Evolutionary conservation across 2,797 vertebrate genomes (phyloP), one percentile per base, ranked within the genome.

Genomic region (Nothura maculosa): DNA sequence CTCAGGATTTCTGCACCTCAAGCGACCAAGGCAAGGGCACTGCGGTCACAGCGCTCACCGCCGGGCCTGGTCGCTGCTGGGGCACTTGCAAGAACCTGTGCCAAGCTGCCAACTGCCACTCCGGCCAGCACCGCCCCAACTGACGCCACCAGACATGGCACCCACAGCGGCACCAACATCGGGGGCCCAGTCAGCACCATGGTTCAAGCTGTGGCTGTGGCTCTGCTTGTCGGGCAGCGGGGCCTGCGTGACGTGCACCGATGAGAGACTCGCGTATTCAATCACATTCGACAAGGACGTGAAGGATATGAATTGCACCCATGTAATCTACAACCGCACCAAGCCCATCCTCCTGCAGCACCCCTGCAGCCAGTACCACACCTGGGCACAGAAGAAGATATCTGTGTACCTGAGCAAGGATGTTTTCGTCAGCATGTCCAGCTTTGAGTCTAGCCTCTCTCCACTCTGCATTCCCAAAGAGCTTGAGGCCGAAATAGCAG

Each of bases 221-320:
- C 8, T 45, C 28, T 25, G 36, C 19, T 17, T 10, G 12, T 25
- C 9, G 32, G 43, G 32, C 25, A 5, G 1, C 3, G 0, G 34
- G 12, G 19, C 12, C 2, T 2, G 38, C 21, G 83, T 8, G 14
- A 22, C 19, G 9, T 80, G 81, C 38, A 48, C 22, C 18, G 4
- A 55, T 1, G 1, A 4, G 2, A 9, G 1, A 13, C 4, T 50
- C 12, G 21, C 5, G 4, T 17, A 21, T 18, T 45, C 28, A 0
- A 13, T 10, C 2, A 1, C 0, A 5, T 32, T 54, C 2, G 4
- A 25, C 34, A 38, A 30, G 1, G 2, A 50, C 3, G 3, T 0
- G 1, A 32, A 25, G 10, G 4, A 2, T 2, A 24, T 4, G 16
- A 48, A 36, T 62, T 16, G 12, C 27, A 58, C 22, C 32, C 19